Base-by-base conservation (phyloP, 2,797 vertebrate genomes). In the Gila robusta region DNA sequence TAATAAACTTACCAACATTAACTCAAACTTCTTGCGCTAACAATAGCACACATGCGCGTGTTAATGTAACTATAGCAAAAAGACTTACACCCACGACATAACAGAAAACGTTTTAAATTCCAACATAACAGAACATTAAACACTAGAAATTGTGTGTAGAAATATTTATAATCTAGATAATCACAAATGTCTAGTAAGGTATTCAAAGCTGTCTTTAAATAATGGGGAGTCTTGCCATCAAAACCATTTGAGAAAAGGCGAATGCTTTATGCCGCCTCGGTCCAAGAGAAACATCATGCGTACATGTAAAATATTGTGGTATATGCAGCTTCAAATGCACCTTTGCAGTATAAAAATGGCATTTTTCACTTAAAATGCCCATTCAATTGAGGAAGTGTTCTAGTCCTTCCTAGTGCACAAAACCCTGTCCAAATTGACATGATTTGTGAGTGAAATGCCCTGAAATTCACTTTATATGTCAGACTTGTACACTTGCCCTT, bases 401-500 rank as follows among this genome's bases (percentile, higher is more conserved):
- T 56, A 64, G 23, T 72, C 11, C 3, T 85, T 64, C 12, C 16
- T 47, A 69, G 19, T 23, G 21, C 62, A 49, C 37, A 54, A 83
- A 76, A 44, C 11, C 83, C 66, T 85, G 19, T 35, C 17, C 16
- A 64, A 26, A 64, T 44, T 1, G 19, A 62, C 21, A 81, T 26
- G 52, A 39, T 71, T 52, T 62, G 26, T 32, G 12, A 73, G 56
- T 12, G 26, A 76, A 70, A 64, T 59, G 52, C 71, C 69, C 82
- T 79, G 79, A 83, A 83, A 81, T 88, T 89, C 82, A 78, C 88
- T 88, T 89, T 89, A 86, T 89, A 86, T 79, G 79, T 86, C 84
- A 81, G 70, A 81, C 7, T 67, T 87, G 82, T 87, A 81, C 82
- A 88, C 79, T 85, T 76, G 86, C 81, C 86, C 64, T 88, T 88